Base-by-base conservation (phyloP, 1,140 invertebrate genomes). In the Neoseiulus cucumeris region DNA sequence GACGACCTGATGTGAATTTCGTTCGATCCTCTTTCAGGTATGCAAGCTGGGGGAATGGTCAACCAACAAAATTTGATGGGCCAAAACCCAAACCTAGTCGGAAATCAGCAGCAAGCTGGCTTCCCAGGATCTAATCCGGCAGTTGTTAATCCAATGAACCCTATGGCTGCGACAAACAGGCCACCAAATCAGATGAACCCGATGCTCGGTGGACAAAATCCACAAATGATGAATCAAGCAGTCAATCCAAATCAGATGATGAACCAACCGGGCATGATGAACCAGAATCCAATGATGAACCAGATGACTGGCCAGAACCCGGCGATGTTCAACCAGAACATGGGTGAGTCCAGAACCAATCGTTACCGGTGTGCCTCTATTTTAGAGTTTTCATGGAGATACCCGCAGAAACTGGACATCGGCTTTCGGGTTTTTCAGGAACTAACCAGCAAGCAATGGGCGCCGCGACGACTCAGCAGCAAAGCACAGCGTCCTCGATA, bases 391-490 rank as follows among this genome's bases (percentile, higher is more conserved):
- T n/a, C n/a, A n/a, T n/a, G n/a, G n/a, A n/a, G n/a, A 39, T 6
- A 39, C 4, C 9, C 33, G 9, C 33, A 4, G 33, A 39, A 9
- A 39, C 33, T 39, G 4, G 33, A 39, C 33, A 39, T 39, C 9
- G 33, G 9, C 4, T 6, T 39, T 39, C 9, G 33, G 9, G 9
- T 6, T 39, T 9, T 39, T 4, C 33, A 20, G 51, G 51, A 59
- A 17, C 4, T 14, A 59, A 59, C 22, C 51, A 59, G 22, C 51
- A 59, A 25, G 25, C 25, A 59, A 17, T 59, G 22, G 51, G 51
- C 22, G 51, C 51, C 51, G 51, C 51, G 51, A 59, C 51, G 51
- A 59, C 51, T 59, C 51, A 59, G 51, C 51, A 59, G 51, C 51
- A 59, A 59, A 59, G 51, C 33, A 59, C 51, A 59, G 51, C 51